Evolutionary conservation across 2,888 invertebrate genomes (phyloP).

Genomic region (Dorcus hopei): DNA sequence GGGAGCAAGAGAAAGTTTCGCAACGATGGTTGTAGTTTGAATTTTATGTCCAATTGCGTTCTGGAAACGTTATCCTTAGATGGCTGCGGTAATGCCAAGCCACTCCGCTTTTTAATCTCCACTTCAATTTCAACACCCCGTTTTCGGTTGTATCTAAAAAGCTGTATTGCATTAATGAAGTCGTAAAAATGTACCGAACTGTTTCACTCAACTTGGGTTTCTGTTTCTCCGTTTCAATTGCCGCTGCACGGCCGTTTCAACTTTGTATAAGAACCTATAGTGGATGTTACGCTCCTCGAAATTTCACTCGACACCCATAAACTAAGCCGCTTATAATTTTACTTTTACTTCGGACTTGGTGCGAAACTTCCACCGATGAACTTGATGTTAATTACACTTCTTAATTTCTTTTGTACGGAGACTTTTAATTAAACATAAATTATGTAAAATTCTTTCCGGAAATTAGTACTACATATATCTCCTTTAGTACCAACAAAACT

Average conservation of each 20-base stretch:
- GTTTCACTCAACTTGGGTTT: neutral
- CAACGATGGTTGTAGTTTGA: slow-evolving; percentile 33
- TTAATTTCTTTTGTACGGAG: slow-evolving; percentile 13
- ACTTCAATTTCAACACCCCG: slow-evolving; percentile 50
- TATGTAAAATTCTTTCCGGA: slow-evolving; percentile 8
- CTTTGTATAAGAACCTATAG: too few species aligned
- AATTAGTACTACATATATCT: neutral
- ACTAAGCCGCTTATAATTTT: slow-evolving; percentile 18
- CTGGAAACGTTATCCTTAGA: slow-evolving; percentile 27
- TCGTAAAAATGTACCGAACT: slow-evolving; percentile 43
- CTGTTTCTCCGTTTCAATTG: too few species aligned
- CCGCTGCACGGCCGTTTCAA: too few species aligned
- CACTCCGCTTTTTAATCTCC: slow-evolving; percentile 47
- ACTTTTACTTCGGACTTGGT: slow-evolving; percentile 3
- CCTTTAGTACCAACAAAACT: neutral
- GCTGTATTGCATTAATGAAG: slow-evolving; percentile 47
- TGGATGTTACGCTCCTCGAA: slow-evolving; percentile 4
- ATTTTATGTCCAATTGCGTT: slow-evolving; percentile 47
- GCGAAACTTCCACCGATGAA: neutral
- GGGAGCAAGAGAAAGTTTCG: slow-evolving; percentile 20
- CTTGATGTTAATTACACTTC: slow-evolving; percentile 18
- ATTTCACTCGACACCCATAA: slow-evolving; percentile 14
- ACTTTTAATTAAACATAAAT: slow-evolving; percentile 18
- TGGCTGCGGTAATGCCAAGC: slow-evolving; percentile 33
- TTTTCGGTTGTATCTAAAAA: slow-evolving; percentile 46